phyloP scores from a whole-genome alignment of 53 echinoderm and acorn worm genomes.

The Patiria pectinifera region DNA sequence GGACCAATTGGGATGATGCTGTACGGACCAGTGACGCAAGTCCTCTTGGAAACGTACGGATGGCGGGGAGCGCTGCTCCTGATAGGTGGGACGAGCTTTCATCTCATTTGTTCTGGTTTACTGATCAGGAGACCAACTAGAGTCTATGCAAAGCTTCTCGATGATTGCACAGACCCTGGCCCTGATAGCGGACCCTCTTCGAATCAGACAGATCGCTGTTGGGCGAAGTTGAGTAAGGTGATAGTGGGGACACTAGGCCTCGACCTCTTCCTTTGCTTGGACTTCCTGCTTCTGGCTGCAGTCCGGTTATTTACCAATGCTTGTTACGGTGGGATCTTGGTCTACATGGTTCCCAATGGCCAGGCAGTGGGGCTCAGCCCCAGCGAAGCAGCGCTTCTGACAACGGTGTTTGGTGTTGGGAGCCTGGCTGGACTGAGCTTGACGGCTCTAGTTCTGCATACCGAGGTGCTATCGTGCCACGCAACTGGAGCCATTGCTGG shows the following conservation, averaged over 20 bases:
- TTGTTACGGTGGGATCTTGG: background rate
- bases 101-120: background rate
- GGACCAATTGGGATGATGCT: background rate
- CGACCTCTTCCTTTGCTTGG: no score
- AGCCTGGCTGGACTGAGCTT: background rate
- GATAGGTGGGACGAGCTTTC: background rate
- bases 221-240: no score
- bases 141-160: no score
- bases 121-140: no score
- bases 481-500: background rate
- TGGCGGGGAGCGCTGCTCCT: constrained; percentile 35
- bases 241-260: no score
- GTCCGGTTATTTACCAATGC: background rate
- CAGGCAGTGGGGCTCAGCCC: background rate
- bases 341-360: constrained; percentile 14
- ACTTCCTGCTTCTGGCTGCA: background rate
- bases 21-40: constrained; percentile 11
- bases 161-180: no score
- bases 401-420: background rate
- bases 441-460: background rate
- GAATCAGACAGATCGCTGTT: no score
- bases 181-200: no score
- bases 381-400: background rate
- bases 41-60: constrained; percentile 8
- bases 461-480: background rate